Evolutionary conservation across 2,888 invertebrate species (phyloP), one percentile per base, ranked within the genome.

Genomic region (Tanytarsus gracilentus): DNA sequence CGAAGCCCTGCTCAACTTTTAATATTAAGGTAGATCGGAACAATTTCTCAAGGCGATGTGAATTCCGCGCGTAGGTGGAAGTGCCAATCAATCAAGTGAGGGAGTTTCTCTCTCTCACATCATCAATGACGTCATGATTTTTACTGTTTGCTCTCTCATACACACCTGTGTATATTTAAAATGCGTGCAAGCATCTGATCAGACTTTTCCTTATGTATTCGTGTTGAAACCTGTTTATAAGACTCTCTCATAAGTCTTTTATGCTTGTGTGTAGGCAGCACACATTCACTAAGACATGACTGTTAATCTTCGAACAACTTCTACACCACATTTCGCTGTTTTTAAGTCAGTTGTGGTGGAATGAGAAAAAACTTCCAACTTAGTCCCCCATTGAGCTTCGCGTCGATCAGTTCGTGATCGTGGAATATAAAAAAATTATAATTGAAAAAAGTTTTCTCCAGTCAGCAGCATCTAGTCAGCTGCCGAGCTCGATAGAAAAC

Each of bases 351-450:
- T 44, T 23, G 44, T 23, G 44, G 23, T 18, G 21, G 44, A 18
- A 44, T 11, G 23, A 44, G 44, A 36, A n/a, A 36, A 16, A 36
- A n/a, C n/a, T 14, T 14, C n/a, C 36, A 44, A 27, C 44, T 52
- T 49, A 62, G 62, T 62, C 61, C 62, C 61, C 62, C 60, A 61
- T 62, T 61, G 62, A 62, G 50, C 39, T 61, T 62, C 61, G 61
- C 25, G 53, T 58, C 58, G 62, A 61, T 61, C 61, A 53, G 62
- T 58, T 62, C 55, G 50, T 30, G 48, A 26, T 26, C 39, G n/a
- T n/a, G n/a, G n/a, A 39, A 18, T 16, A 30, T 16, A 23, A 44
- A 44, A 14, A 7, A 40, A 40, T 14, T 16, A 18, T 16, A 18
- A 9, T 2, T 14, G 18, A 3, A 21, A 21, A 18, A 18, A 18